These are phyloP conservation scores for Cryptops parisi DNA, from an alignment of 2,888 invertebrate genomes.

Conservation along the genomic window DNA sequence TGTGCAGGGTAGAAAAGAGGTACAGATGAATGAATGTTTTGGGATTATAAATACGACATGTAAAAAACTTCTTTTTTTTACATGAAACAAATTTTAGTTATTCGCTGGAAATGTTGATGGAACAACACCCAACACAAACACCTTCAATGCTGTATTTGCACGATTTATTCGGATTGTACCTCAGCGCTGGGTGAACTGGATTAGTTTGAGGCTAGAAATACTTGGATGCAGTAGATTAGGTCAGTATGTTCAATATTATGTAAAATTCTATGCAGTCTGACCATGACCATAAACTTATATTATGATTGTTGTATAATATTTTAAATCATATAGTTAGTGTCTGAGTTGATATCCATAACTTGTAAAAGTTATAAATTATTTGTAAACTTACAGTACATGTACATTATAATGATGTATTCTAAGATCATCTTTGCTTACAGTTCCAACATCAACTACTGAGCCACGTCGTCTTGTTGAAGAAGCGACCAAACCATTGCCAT, in stretches of 20 bases:
- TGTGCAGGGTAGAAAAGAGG: constrained; percentile 14
- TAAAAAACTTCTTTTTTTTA: too few species aligned
- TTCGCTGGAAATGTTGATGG: constrained; percentile 28
- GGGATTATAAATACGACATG: too few species aligned
- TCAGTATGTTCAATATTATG: too few species aligned
- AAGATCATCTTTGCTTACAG: not conserved
- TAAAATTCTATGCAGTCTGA: too few species aligned
- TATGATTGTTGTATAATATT: too few species aligned
- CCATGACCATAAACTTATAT: too few species aligned
- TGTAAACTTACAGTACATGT: too few species aligned
- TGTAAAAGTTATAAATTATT: too few species aligned
- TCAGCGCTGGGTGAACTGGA: constrained; percentile 23
- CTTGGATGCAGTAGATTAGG: constrained; percentile 27
- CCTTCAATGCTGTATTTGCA: constrained; percentile 26
- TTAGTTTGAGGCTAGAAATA: constrained; percentile 28
- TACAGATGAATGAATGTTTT: constrained; percentile 11
- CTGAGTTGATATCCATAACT: too few species aligned
- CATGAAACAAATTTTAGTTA: constrained; percentile 24
- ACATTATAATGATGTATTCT: too few species aligned
- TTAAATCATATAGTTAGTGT: too few species aligned
- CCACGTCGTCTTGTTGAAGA: not conserved
- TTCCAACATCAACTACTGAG: not conserved
- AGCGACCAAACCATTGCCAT: constrained; percentile 3
- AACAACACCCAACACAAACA: constrained; percentile 24
- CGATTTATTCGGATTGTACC: constrained; percentile 28